These are phyloP conservation scores for Camptogramma bilineatum DNA, from an alignment of 2,888 invertebrate species.

Conservation along the genomic window DNA sequence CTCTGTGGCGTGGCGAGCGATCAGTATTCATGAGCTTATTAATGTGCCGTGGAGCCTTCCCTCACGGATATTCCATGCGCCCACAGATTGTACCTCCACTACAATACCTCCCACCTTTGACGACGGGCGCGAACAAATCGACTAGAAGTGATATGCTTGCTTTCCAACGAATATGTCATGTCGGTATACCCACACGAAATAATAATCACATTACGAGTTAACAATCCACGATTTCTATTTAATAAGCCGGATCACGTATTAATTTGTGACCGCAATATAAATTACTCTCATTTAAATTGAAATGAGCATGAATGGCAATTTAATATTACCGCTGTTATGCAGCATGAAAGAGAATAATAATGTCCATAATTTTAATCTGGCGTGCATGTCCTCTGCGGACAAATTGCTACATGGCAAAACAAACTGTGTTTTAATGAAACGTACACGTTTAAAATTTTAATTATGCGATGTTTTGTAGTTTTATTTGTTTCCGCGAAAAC, in stretches of 20 bases:
- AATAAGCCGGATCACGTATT: constrained; percentile 43
- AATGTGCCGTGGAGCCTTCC: constrained; percentile 65
- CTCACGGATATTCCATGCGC: constrained; percentile 50
- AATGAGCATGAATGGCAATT: constrained; percentile 50
- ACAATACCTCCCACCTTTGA: constrained; percentile 45
- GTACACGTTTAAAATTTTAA: constrained; percentile 21
- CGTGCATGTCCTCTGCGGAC: constrained; percentile 41
- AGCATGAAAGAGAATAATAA: constrained; percentile 46
- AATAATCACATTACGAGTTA: constrained; percentile 41
- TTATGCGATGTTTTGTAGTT: constrained; percentile 15
- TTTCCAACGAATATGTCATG: constrained; percentile 53
- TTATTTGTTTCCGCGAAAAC: constrained; percentile 10
- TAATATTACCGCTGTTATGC: constrained; percentile 48
- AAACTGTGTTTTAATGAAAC: constrained; percentile 31
- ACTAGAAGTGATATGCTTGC: constrained; percentile 69
- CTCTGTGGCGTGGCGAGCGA: constrained; percentile 51
- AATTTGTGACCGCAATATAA: constrained; percentile 51
- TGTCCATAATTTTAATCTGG: constrained; percentile 44
- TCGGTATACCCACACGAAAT: constrained; percentile 57
- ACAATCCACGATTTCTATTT: constrained; percentile 38
- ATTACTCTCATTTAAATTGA: constrained; percentile 49
- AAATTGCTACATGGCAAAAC: constrained; percentile 39
- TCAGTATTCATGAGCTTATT: constrained; percentile 80
- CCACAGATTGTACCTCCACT: constrained; percentile 65
- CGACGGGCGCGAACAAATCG: constrained; percentile 68